Evolutionary conservation across 1,140 invertebrate species (phyloP), one percentile per base, ranked within the genome.

Genomic region (Pseudomyrmex concolor): DNA sequence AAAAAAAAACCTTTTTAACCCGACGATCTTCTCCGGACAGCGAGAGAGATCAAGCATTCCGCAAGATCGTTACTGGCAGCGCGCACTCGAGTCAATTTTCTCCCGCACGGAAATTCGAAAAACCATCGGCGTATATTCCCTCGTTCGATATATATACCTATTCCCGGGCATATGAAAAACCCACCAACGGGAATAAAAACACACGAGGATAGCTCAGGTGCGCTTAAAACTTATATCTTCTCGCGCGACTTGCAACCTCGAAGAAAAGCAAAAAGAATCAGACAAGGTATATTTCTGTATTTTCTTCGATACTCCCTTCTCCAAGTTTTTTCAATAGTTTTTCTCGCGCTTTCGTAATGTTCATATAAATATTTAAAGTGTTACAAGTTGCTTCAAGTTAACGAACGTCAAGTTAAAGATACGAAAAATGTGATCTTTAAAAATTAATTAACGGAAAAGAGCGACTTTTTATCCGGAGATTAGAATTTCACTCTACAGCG

Each of bases 1-100:
- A 80, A 80, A 77, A 80, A 80, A 77, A 80, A 80, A 80, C 76
- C 59, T 80, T 77, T 80, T 22, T 10, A 51, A 43, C 19, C 10
- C 19, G 43, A 34, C 43, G 1, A 57, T 68, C 7, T 45, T 1
- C n/a, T 59, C 5, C 34, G 54, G 54, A 71, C 57, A 19, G 5
- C 45, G 22, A 66, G 19, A 19, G 54, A 68, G 43, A 68, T 78
- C 51, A n/a, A 68, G 45, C 10, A 70, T 80, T 43, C 66, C 22
- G 7, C n/a, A 43, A 70, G 54, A 78, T 57, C 54, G 10, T 22
- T 51, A 59, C 12, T 59, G 17, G 7, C 10, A 57, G 66, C 34
- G 34, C 34, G 34, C 15, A 68, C 15, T 59, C 1, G 76, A 68
- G 64, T 59, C 76, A n/a, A 78, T 78, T 70, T 68, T 60, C 76